Conservation (phyloP, 2,888 invertebrate species). For the Cabera pusaria region DNA sequence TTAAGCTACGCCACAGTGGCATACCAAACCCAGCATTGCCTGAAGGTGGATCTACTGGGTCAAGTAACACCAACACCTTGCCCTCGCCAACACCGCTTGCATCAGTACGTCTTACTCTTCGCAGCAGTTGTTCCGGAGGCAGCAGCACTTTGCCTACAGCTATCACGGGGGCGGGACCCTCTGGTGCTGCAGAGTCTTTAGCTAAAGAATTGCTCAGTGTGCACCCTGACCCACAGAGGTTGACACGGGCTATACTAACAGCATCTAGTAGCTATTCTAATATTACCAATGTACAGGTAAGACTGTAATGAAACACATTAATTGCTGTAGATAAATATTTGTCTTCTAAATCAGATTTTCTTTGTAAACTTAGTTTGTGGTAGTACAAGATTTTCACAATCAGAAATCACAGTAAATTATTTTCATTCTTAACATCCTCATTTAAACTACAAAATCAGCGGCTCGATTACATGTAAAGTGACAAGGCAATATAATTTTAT, state of each 20-base stretch:
- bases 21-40: constrained; percentile 76
- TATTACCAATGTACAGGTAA: constrained; percentile 71
- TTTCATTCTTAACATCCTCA: too few relatives aligned
- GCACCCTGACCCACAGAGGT: constrained; percentile 77
- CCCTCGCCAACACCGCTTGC: constrained; percentile 51
- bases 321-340: too few relatives aligned
- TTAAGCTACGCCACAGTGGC: constrained; percentile 76
- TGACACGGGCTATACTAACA: constrained; percentile 77
- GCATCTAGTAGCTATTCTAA: constrained; percentile 79
- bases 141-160: constrained; percentile 56
- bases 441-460: too few relatives aligned
- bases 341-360: too few relatives aligned
- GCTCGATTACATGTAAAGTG: too few relatives aligned
- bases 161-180: constrained; percentile 60
- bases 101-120: constrained; percentile 56
- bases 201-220: constrained; percentile 72
- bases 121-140: constrained; percentile 68
- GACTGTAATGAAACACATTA: too few relatives aligned
- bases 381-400: too few relatives aligned
- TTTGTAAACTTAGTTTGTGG: too few relatives aligned
- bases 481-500: too few relatives aligned
- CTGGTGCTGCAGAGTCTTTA: constrained; percentile 66
- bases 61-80: constrained; percentile 55
- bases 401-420: too few relatives aligned
- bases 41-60: constrained; percentile 72